Percentiles rank a stretch among this genome's conserved stretches.
These are phyloP conservation scores for Sminthopsis crassicaudata DNA, from an alignment of 2,113 vertebrate genomes.

Conservation along the genomic window DNA sequence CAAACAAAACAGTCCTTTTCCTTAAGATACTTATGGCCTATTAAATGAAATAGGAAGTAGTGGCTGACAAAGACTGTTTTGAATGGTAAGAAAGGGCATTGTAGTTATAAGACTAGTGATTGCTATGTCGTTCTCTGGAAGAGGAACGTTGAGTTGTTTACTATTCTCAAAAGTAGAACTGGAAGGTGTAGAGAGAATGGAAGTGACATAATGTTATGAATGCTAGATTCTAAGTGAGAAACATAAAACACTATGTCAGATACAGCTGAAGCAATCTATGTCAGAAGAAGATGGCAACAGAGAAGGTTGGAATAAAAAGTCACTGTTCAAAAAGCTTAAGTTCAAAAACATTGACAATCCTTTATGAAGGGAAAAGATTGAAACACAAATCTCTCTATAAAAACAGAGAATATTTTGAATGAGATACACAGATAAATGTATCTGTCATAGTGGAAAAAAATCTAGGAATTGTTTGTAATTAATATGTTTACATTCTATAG, in stretches of 20 bases:
- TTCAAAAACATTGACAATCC: background rate
- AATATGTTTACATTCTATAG: slow-evolving; percentile 35
- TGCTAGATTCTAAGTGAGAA: background rate
- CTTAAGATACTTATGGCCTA: background rate
- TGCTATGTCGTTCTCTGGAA: background rate
- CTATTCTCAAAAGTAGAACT: background rate
- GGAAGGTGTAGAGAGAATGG: background rate
- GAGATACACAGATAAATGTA: background rate
- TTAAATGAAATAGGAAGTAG: background rate
- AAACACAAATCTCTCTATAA: background rate
- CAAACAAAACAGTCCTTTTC: background rate
- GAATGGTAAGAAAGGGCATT: background rate
- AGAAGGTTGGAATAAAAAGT: background rate
- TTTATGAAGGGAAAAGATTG: slow-evolving; percentile 27
- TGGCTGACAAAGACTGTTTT: background rate
- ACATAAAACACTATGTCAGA: background rate
- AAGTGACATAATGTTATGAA: background rate
- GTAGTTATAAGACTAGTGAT: background rate
- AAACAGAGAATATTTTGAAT: background rate
- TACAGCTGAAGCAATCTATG: background rate
- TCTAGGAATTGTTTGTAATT: background rate
- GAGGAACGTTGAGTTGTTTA: background rate
- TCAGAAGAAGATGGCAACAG: background rate
- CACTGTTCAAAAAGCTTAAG: background rate
- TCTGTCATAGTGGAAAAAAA: background rate